Conservation (phyloP, 2,888 invertebrate genomes). For the Abscondita cerata region DNA sequence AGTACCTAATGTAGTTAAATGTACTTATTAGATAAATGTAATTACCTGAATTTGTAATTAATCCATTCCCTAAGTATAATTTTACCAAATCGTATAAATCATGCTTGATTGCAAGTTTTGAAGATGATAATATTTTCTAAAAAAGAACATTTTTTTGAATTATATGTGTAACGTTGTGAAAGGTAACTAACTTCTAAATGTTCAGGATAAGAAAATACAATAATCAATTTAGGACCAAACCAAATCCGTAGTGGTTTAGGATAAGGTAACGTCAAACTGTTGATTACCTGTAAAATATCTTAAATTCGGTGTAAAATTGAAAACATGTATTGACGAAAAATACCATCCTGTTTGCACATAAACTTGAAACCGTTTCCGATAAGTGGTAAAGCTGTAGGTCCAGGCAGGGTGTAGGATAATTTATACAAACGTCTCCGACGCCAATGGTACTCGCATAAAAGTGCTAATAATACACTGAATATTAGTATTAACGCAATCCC, state of each 20-base stretch:
- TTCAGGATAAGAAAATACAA: slow-evolving; percentile 15
- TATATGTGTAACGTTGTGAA: too few species aligned
- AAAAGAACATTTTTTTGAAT: slow-evolving; percentile 6
- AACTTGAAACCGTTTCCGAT: slow-evolving; percentile 31
- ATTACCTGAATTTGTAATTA: slow-evolving; percentile 20
- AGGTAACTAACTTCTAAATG: slow-evolving; percentile 26
- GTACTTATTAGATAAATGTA: too few species aligned
- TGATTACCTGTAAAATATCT: slow-evolving; percentile 14
- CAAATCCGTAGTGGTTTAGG: slow-evolving; percentile 17
- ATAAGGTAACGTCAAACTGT: neutral
- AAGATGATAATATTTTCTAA: slow-evolving; percentile 25
- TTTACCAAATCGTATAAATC: slow-evolving; percentile 19
- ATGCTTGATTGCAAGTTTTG: slow-evolving; percentile 21
- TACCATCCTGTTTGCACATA: slow-evolving; percentile 26
- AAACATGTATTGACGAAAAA: too few species aligned
- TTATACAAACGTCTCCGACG: slow-evolving; percentile 18
- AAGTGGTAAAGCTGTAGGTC: slow-evolving; percentile 30
- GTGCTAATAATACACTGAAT: neutral
- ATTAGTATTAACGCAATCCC: slow-evolving; percentile 5
- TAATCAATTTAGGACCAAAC: slow-evolving; percentile 18
- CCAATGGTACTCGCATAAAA: slow-evolving; percentile 22
- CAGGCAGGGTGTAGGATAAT: slow-evolving; percentile 12
- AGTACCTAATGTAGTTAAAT: neutral
- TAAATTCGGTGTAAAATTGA: neutral
- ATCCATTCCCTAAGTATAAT: slow-evolving; percentile 24